Evolutionary conservation across 2,113 vertebrate species (phyloP), one percentile per base, ranked within the genome.

Genomic region (Urocynchramus pylzowi): DNA sequence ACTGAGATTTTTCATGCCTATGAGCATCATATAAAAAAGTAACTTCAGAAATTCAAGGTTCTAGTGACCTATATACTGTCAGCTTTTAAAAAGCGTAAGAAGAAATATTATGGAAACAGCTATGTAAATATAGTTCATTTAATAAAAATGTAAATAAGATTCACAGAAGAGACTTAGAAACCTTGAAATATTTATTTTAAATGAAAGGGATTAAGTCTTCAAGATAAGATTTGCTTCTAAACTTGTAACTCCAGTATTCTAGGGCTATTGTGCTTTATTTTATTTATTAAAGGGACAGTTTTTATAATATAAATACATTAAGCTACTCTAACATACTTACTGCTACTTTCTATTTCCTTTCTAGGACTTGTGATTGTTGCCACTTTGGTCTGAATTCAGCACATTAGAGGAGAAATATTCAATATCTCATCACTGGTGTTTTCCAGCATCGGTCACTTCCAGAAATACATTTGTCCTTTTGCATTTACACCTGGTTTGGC

Each of bases 71-170:
- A 63, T 35, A 70, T 52, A 67, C 82, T 67, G 67, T 84, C 59
- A 67, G 91, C 57, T 69, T 92, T 70, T 81, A 67, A 80, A 71
- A 63, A 53, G 39, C 74, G 52, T 74, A 31, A 82, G 78, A 28
- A 89, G 52, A 54, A 84, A 54, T 27, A 20, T 73, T 42, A 77
- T 39, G 67, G 70, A 89, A 86, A 78, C 87, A 97, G 89, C 90
- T 94, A 88, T 85, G 50, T 84, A 97, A 97, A 97, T 94, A 96
- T 9, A 71, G 54, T 65, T 95, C 71, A 94, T 91, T 97, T 77
- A 91, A 93, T 71, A 86, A 70, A 84, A 81, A 87, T 95, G 96
- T 97, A 96, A 97, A 97, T 97, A 96, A 94, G 95, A 88, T 95
- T 88, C 87, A 93, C 77, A 95, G 81, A 97, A 91, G 78, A 94